Percentiles rank a stretch among this genome's conserved stretches.
Evolutionary conservation across 2,888 invertebrate genomes (phyloP).

Genomic region (Cosmia pyralina): DNA sequence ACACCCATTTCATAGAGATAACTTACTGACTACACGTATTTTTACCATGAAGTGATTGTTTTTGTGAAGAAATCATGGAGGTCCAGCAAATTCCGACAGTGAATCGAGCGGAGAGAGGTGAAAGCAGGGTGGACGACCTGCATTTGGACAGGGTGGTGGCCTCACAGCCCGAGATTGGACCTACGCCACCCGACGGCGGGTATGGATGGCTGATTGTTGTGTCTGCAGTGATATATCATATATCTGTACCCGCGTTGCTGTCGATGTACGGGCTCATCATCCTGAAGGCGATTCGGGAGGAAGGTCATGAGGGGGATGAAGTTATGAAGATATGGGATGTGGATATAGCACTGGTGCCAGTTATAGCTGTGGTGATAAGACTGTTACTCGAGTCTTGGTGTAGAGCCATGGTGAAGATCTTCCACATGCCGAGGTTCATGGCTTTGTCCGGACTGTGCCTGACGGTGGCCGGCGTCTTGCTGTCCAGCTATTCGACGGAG

Average conservation of each 20-base stretch:
- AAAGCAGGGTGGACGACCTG: conserved; percentile 79
- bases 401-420: conserved; percentile 88
- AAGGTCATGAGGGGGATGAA: conserved; percentile 83
- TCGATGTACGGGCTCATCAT: conserved; percentile 90
- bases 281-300: conserved; percentile 86
- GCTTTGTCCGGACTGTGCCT: conserved; percentile 90
- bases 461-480: conserved; percentile 90
- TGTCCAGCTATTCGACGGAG: conserved; percentile 88
- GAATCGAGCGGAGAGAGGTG: conserved; percentile 69
- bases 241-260: conserved; percentile 90
- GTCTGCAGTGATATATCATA: conserved; percentile 90
- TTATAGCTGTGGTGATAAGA: conserved; percentile 90
- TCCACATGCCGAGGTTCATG: conserved; percentile 91
- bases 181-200: conserved; percentile 92
- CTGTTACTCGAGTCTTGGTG: conserved; percentile 91
- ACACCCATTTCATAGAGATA: conserved; percentile 81
- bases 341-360: conserved; percentile 90
- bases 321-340: conserved; percentile 89
- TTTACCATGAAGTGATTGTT: conserved; percentile 83
- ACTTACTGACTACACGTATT: conserved; percentile 76
- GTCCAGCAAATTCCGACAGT: conserved; percentile 69
- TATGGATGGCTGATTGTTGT: conserved; percentile 92
- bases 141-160: conserved; percentile 91
- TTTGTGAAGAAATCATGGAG: conserved; percentile 80
- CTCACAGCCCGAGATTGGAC: conserved; percentile 92